Percentiles rank a stretch among this genome's conserved stretches.
Conservation (phyloP, 2,888 invertebrate species). For the Idaea straminata region DNA sequence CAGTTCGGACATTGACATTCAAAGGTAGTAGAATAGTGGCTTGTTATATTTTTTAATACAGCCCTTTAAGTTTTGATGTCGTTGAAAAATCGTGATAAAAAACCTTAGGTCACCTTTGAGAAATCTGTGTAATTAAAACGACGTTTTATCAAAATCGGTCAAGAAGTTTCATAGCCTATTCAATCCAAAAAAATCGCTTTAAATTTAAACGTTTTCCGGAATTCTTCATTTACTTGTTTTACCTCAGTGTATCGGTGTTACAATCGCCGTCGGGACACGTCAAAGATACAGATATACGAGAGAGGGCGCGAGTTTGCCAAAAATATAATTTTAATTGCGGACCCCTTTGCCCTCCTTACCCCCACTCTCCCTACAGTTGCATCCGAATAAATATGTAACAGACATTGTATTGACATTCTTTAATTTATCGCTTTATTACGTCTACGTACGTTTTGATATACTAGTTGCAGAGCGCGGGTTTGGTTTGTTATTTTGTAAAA, state of each 20-base stretch:
- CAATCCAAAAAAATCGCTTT: no score
- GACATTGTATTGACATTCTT: conserved; percentile 36
- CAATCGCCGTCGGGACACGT: conserved; percentile 61
- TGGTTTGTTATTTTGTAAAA: neutral
- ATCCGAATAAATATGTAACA: conserved; percentile 44
- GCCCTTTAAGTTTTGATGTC: no score
- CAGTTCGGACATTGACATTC: no score
- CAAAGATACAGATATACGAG: conserved; percentile 73
- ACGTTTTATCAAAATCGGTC: no score
- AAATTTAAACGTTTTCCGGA: neutral
- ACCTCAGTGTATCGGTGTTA: conserved; percentile 35
- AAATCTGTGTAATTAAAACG: no score
- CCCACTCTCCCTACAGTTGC: conserved; percentile 42
- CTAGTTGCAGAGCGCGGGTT: neutral
- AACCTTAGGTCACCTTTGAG: no score
- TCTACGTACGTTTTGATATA: neutral
- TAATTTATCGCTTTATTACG: conserved; percentile 29
- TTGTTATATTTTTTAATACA: no score
- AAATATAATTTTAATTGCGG: conserved; percentile 79
- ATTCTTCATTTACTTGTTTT: neutral
- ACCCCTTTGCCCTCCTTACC: conserved; percentile 47
- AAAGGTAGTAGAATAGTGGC: no score
- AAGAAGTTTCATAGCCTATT: no score
- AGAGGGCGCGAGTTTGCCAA: conserved; percentile 75
- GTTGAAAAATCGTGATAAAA: no score